These are phyloP conservation scores for Muscina levida DNA, from an alignment of 2,888 invertebrate genomes.

Conservation along the genomic window DNA sequence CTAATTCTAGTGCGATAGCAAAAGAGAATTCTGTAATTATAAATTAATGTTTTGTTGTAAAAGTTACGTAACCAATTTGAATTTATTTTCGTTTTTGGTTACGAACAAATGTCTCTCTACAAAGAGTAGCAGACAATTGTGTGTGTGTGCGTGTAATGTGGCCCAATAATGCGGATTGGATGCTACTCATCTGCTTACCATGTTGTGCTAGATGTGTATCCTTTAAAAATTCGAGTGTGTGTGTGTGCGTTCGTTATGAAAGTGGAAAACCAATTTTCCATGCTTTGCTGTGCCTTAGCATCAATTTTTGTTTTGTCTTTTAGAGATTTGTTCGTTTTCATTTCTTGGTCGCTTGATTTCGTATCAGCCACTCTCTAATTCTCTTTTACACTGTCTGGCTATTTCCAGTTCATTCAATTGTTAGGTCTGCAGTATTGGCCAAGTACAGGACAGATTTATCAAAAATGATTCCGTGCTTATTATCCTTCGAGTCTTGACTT, in stretches of 20 bases:
- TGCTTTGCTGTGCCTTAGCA: constrained; percentile 65
- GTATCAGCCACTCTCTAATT: constrained; percentile 43
- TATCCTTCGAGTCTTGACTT: constrained; percentile 63
- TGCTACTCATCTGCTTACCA: constrained; percentile 25
- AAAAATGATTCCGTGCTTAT: constrained; percentile 62
- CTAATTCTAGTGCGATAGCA: constrained; percentile 23
- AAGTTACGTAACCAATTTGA: constrained; percentile 61
- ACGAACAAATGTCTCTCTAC: constrained; percentile 23
- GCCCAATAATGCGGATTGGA: constrained; percentile 1
- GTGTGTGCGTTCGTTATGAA: constrained; percentile 8
- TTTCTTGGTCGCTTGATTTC: constrained; percentile 50
- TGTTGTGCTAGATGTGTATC: constrained; percentile 15
- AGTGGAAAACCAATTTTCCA: constrained; percentile 67
- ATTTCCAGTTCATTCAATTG: constrained; percentile 1
- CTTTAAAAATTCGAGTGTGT: constrained; percentile 23
- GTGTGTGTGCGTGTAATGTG: constrained; percentile 9
- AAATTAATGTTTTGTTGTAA: constrained; percentile 23
- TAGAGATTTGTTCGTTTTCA: constrained; percentile 45
- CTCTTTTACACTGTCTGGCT: constrained; percentile 24
- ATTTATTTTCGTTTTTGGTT: constrained; percentile 38
- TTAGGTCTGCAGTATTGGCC: constrained; percentile 40
- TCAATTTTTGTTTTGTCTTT: constrained; percentile 68
- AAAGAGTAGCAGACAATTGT: constrained; percentile 18
- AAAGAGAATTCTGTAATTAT: constrained; percentile 45
- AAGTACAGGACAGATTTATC: constrained; percentile 55